Base-by-base conservation (phyloP, 1,140 invertebrate species). In the Solenopsis invicta region DNA sequence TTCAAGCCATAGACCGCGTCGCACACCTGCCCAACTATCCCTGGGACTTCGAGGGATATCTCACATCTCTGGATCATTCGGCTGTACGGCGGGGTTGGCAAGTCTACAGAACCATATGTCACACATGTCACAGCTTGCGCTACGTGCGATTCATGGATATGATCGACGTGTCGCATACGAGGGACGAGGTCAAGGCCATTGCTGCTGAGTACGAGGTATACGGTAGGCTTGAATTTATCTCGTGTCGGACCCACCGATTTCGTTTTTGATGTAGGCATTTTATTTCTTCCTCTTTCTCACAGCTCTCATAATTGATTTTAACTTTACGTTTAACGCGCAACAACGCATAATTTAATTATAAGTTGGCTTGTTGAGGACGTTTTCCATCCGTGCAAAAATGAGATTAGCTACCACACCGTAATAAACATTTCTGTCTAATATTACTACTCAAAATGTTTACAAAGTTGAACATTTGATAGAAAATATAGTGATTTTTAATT, bases 71-170 rank as follows among this genome's bases (percentile, higher is more conserved):
- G 87, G 98, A 99, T 95, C 98, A 98, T 96, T 96, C 97, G 87
- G 97, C 97, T 97, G 96, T 99, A 56, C 97, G 99, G 48, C 97
- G 99, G 91, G 99, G 99, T 41, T 99, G 99, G 94, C 97, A 98
- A 96, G 99, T 99, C 0, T 99, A 99, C 96, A 99, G 99, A 95
- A 98, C 99, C 95, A 99, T 99, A 48, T 99, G 99, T 96, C 97
- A 98, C 62, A 98, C 99, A 8, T 99, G 99, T 94, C 99, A 99
- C 96, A 99, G 98, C 77, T 96, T 99, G 96, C 96, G 97, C 90
- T 99, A 97, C 95, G 96, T 99, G 84, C 97, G 97, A 50, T 99
- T 98, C 96, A 97, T 98, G 93, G 98, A 99, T 94, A 96, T 99
- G 93, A 96, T 99, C 72, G 97, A 97, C 89, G 98, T 98, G 3